Conservation (phyloP, 2,113 vertebrate species). For the Lepus timidus region DNA sequence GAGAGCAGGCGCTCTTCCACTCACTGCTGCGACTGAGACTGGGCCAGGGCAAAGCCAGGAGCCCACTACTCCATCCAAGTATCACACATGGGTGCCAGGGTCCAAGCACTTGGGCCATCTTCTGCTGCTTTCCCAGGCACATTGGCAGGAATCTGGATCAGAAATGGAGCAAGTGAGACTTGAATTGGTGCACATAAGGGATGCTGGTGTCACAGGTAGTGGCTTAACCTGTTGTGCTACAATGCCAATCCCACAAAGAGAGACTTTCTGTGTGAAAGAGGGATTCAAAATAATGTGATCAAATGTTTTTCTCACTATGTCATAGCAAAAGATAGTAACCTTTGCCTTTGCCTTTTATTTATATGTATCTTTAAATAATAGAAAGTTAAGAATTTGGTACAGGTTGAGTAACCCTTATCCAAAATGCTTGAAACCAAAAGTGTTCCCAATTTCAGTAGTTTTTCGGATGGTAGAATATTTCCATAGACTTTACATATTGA, state of each 20-base stretch:
- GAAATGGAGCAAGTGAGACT: too few relatives aligned
- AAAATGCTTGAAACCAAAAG: neutral
- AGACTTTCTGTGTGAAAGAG: neutral
- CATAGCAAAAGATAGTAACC: neutral
- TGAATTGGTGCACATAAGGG: too few relatives aligned
- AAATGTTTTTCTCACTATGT: constrained; percentile 8
- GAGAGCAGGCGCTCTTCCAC: too few relatives aligned
- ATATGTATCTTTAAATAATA: neutral
- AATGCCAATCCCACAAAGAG: neutral
- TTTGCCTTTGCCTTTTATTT: neutral
- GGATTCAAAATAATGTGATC: neutral
- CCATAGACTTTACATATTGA: neutral
- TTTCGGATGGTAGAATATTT: neutral
- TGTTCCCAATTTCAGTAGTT: neutral
- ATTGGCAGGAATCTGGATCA: too few relatives aligned
- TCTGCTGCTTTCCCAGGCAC: too few relatives aligned
- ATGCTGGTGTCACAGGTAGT: too few relatives aligned
- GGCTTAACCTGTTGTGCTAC: too few relatives aligned
- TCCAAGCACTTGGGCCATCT: too few relatives aligned
- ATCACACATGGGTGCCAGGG: too few relatives aligned
- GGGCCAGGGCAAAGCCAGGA: too few relatives aligned
- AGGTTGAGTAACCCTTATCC: neutral
- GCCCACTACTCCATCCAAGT: too few relatives aligned
- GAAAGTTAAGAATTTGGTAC: constrained; percentile 12
- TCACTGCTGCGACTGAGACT: too few relatives aligned